These are phyloP conservation scores for Gymnothorax reevesii DNA, from an alignment of 2,797 vertebrate species.

Conservation along the genomic window DNA sequence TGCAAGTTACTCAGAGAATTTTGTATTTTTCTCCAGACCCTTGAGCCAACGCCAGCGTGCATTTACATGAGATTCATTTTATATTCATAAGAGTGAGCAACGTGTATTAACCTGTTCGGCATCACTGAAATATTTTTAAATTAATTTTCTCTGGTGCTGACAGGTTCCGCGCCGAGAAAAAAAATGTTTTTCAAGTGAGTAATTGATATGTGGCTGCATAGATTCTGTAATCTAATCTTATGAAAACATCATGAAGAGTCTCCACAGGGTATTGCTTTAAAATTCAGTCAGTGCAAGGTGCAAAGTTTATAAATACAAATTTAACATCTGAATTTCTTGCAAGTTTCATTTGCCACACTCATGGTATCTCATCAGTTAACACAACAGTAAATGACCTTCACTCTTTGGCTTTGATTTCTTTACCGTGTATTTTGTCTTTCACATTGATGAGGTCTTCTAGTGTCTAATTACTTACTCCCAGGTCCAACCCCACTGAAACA, in stretches of 20 bases:
- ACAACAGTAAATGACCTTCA: neutral
- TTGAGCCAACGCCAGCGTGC: neutral
- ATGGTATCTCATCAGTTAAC: neutral
- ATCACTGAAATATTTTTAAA: too few species aligned
- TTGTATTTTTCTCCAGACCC: slow-evolving; percentile 5
- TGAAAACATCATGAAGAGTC: neutral
- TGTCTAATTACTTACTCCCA: neutral
- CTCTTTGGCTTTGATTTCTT: neutral
- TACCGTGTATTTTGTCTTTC: neutral
- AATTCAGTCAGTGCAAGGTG: neutral
- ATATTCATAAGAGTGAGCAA: neutral
- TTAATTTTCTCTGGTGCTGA: too few species aligned
- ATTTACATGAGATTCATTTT: neutral
- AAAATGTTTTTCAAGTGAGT: neutral
- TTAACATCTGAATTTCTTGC: neutral
- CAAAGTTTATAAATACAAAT: slow-evolving; percentile 10
- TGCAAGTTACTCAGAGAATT: neutral
- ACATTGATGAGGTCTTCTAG: neutral
- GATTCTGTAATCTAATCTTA: neutral
- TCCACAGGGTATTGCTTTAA: neutral
- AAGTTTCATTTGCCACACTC: neutral
- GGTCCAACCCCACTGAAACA: neutral
- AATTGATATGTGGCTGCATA: neutral
- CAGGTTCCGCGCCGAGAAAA: too few species aligned
- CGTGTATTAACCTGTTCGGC: neutral